Percentiles rank a stretch among this genome's conserved stretches.
Evolutionary conservation across 2,797 vertebrate species (phyloP).

Genomic region (Pseudomugil gertrudae): DNA sequence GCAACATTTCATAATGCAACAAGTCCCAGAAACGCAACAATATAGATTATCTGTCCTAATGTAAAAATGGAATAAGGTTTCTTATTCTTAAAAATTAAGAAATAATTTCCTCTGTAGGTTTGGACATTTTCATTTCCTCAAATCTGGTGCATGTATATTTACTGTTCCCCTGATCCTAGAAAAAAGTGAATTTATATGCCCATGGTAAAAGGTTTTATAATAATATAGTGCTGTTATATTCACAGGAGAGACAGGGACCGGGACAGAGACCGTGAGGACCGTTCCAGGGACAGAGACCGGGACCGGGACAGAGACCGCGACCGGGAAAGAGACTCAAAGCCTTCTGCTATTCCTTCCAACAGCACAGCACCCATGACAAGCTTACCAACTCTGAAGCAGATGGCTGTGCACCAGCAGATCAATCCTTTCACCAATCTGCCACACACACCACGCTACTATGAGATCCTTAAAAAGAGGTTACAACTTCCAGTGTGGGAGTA

Average conservation of each 20-base stretch:
- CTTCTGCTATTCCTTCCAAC: conserved; percentile 49
- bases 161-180: no score
- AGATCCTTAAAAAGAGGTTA: conserved; percentile 96
- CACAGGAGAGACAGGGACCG: conserved; percentile 85
- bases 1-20: no score
- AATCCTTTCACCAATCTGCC: conserved; percentile 98
- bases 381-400: conserved; percentile 86
- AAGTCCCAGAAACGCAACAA: no score
- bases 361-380: conserved; percentile 46
- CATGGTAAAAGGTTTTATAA: no score
- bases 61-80: no score
- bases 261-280: conserved; percentile 90
- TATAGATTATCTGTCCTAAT: no score
- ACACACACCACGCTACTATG: conserved; percentile 95
- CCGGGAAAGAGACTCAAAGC: conserved; percentile 89
- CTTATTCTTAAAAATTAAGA: no score
- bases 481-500: conserved; percentile 99
- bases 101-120: no score
- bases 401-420: conserved; percentile 90
- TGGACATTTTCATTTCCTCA: no score
- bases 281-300: conserved; percentile 85
- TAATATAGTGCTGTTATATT: no score
- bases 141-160: no score
- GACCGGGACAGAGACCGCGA: conserved; percentile 90
- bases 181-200: no score